These are phyloP conservation scores for Eledona agricola DNA, from an alignment of 2,888 invertebrate species.

Conservation along the genomic window DNA sequence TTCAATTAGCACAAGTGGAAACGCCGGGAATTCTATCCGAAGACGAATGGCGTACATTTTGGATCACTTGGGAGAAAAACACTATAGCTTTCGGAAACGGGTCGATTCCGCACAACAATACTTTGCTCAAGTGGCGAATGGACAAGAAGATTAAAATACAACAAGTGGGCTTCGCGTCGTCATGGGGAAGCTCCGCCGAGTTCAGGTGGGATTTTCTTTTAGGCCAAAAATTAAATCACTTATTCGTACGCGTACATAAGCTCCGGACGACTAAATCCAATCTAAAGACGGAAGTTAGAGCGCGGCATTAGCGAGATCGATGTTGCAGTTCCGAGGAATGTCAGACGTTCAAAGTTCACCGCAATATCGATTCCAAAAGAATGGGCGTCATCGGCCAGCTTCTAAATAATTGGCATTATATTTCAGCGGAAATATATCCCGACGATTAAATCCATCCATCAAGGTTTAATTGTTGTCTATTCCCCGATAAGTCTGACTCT, in stretches of 20 bases:
- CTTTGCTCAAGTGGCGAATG: conserved; percentile 70
- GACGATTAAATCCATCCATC: conserved; percentile 38
- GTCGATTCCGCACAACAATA: conserved; percentile 66
- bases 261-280: too few species aligned
- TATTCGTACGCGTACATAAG: too few species aligned
- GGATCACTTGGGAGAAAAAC: conserved; percentile 74
- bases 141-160: conserved; percentile 69
- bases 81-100: conserved; percentile 68
- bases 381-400: conserved; percentile 24
- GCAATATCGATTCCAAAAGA: conserved; percentile 40
- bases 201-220: conserved; percentile 64
- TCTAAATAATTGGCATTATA: conserved; percentile 44
- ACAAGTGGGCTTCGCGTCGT: conserved; percentile 71
- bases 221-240: too few species aligned
- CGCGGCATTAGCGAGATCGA: conserved; percentile 31
- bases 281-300: conserved; percentile 7
- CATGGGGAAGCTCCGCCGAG: conserved; percentile 72
- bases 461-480: conserved; percentile 36
- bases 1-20: conserved; percentile 68
- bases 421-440: conserved; percentile 39
- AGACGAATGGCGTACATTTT: conserved; percentile 70
- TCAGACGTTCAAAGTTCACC: conserved; percentile 40
- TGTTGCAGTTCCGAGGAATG: conserved; percentile 37
- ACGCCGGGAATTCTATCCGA: conserved; percentile 69
- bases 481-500: conserved; percentile 12